These are phyloP conservation scores for Furcifer pardalis DNA, from an alignment of 2,797 vertebrate genomes.

Conservation along the genomic window DNA sequence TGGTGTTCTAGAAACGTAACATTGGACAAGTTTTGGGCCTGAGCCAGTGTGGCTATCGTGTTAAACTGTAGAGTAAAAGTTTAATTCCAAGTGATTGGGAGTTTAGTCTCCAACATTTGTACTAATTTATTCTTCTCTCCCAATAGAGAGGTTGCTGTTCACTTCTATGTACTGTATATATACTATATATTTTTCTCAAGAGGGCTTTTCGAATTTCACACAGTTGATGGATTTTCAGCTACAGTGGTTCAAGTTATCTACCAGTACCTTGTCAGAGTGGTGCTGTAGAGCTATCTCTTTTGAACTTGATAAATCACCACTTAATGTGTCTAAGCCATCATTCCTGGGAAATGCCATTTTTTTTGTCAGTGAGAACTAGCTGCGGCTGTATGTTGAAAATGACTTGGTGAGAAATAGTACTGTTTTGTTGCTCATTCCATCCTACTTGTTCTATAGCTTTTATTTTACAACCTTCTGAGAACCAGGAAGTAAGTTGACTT, in stretches of 20 bases:
- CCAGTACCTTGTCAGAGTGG: rapidly evolving
- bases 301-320: not conserved
- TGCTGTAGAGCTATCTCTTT: not conserved
- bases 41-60: not conserved
- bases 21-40: not conserved
- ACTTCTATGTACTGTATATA: no score
- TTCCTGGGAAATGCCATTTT: slow-evolving; percentile 5
- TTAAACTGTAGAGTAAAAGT: not conserved
- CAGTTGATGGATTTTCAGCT: not conserved
- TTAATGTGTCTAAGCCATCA: not conserved
- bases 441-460: not conserved
- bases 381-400: not conserved
- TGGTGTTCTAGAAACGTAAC: not conserved
- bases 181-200: not conserved
- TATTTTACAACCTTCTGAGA: not conserved
- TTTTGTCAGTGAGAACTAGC: no score
- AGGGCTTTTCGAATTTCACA: not conserved
- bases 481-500: not conserved
- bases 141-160: not conserved
- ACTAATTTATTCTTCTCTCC: not conserved
- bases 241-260: not conserved
- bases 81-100: not conserved
- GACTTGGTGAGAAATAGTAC: not conserved
- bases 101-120: not conserved
- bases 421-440: not conserved